These are phyloP conservation scores for Stichopus horrens DNA, from an alignment of 53 echinoderm and acorn worm genomes.

Conservation along the genomic window DNA sequence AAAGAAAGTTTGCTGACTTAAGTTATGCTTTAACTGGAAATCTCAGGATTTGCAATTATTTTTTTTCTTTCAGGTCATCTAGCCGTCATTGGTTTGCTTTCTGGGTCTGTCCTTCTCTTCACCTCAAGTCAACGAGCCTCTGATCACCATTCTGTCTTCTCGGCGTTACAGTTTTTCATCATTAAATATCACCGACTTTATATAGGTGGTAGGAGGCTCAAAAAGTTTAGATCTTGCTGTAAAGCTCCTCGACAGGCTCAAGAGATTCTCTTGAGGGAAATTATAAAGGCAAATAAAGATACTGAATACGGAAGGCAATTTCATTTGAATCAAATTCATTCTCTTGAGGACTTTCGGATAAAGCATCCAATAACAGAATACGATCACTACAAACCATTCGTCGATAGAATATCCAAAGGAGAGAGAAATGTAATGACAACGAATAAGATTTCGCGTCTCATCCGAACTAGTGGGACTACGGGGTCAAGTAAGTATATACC, in stretches of 20 bases:
- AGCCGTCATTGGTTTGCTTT: background rate
- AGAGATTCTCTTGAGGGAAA: slow-evolving; percentile 47
- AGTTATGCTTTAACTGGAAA: too few species aligned
- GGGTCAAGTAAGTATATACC: slow-evolving; percentile 65
- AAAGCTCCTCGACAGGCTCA: slow-evolving; percentile 40
- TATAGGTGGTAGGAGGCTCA: background rate
- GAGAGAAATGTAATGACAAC: slow-evolving; percentile 66
- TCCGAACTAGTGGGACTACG: slow-evolving; percentile 71
- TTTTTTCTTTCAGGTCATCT: background rate
- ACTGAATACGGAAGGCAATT: slow-evolving; percentile 66
- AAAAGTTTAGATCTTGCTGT: background rate
- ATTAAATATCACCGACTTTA: background rate
- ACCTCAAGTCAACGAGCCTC: background rate
- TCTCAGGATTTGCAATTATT: too few species aligned
- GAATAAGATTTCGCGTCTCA: slow-evolving; percentile 53
- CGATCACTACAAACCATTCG: slow-evolving; percentile 60
- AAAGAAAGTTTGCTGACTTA: too few species aligned
- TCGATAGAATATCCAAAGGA: slow-evolving; percentile 67
- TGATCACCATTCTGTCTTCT: background rate
- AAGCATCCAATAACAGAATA: slow-evolving; percentile 68
- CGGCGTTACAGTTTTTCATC: background rate
- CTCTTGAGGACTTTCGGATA: slow-evolving; percentile 53
- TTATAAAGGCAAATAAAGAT: slow-evolving; percentile 48
- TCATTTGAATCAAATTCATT: slow-evolving; percentile 49
- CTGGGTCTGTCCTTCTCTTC: background rate